phyloP scores from a whole-genome alignment of 2,113 vertebrate genomes.

The Pithys albifrons region DNA sequence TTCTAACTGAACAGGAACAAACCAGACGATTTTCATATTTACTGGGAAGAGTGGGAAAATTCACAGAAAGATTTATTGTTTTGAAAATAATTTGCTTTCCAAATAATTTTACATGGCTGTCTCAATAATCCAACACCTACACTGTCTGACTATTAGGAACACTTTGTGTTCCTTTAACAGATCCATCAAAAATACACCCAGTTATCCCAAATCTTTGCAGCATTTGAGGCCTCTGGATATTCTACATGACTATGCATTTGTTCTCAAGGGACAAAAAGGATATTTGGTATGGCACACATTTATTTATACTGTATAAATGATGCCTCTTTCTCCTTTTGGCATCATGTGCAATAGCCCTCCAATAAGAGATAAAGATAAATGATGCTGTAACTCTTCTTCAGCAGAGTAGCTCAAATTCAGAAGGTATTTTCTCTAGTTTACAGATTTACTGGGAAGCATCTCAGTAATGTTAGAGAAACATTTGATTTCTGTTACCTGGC shows the following conservation, averaged over 20 bases:
- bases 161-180: neutral
- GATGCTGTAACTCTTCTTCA: neutral
- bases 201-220: neutral
- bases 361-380: slow-evolving; percentile 40
- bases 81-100: neutral
- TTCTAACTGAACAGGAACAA: neutral
- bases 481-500: slow-evolving; percentile 19
- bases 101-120: neutral
- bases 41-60: neutral
- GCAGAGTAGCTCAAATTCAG: slow-evolving; percentile 8
- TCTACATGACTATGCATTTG: neutral
- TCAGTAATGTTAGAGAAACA: slow-evolving; percentile 1
- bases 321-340: neutral
- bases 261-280: slow-evolving; percentile 9
- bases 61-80: neutral
- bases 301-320: neutral
- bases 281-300: neutral
- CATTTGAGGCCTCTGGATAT: neutral
- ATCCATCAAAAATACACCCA: neutral
- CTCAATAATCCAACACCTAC: neutral
- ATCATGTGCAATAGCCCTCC: slow-evolving; percentile 28
- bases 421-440: neutral
- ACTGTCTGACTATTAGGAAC: neutral
- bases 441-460: neutral
- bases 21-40: neutral